Base-by-base conservation (phyloP, 2,888 invertebrate species). In the Idaea aversata region DNA sequence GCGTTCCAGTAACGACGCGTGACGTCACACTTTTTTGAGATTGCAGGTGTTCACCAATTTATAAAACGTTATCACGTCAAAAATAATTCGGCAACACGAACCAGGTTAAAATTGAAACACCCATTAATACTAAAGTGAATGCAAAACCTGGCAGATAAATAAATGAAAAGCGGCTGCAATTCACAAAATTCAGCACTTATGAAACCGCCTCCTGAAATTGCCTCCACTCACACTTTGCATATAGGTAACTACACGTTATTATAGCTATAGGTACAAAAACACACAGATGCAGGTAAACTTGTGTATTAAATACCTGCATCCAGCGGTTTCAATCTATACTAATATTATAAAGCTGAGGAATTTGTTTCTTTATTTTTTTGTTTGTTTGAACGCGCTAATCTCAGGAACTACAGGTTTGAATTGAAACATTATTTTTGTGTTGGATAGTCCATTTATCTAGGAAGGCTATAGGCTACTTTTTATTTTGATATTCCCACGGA, bases 121-220 rank as follows among this genome's bases (percentile, higher is more conserved):
- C 47, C 47, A 47, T 47, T 47, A 47, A 47, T 47, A 47, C 47
- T 47, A 47, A 13, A 47, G 47, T 47, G 47, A 47, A 47, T 47
- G 47, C 47, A 47, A 47, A 47, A 47, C 47, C 47, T 47, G 47
- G 47, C 47, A 47, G 47, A 47, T 47, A 47, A 47, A 47, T 47
- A 47, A 47, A 47, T 47, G 47, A 47, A 47, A 47, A 47, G 47
- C 47, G 47, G 10, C 47, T 47, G 47, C 47, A 47, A 47, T 47
- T 47, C 47, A 47, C 47, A 47, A 47, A 47, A 47, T 47, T 47
- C 47, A 47, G 47, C 47, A 47, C 47, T 47, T 47, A 47, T 47
- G 47, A 47, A 47, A 47, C 47, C 47, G 47, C 47, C 47, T 47
- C 47, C 47, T 47, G 47, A 47, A 47, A 47, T 47, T 47, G 47